Base-by-base conservation (phyloP, 2,888 invertebrate species). In the Anthoptus insignis region DNA sequence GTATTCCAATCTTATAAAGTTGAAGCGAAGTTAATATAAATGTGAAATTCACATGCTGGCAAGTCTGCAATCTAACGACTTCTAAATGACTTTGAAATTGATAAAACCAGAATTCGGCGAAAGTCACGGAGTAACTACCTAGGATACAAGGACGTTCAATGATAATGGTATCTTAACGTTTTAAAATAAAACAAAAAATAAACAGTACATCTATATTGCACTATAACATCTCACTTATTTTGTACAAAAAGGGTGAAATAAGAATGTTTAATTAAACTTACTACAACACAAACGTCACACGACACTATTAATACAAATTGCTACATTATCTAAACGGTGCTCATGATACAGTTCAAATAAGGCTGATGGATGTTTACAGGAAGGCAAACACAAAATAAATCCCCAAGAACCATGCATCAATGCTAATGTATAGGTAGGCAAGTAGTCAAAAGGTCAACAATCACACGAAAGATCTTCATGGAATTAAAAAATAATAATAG, bases 181-280 rank as follows among this genome's bases (percentile, higher is more conserved):
- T 45, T 29, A 14, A 59, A 19, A 22, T 14, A 64, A 63, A 59
- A 75, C 82, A 82, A 60, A 82, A 82, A 82, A 86, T 86, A 90
- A 91, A 91, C 91, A 91, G 85, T 92, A 91, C 89, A 86, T 91
- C 91, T 92, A 91, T 91, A 91, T 92, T 92, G 91, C 91, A 92
- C 91, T 91, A 89, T 91, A 92, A 92, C 91, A 91, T 92, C 86
- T 91, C 89, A 89, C 87, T 88, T 86, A 86, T 88, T 86, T 88
- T 90, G 86, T 91, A 91, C 87, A 91, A 89, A 85, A 84, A 81
- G 86, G 86, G 83, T 87, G 80, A 84, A 73, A 78, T 77, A 79
- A 72, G 73, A 81, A 78, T 76, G 59, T 69, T 52, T 65, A 69
- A 42, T 42, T 52, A 59, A 59, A 54, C 66, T 66, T 60, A 57